Base-by-base conservation (phyloP, 1,140 invertebrate species). In the Chelonus insularis region DNA sequence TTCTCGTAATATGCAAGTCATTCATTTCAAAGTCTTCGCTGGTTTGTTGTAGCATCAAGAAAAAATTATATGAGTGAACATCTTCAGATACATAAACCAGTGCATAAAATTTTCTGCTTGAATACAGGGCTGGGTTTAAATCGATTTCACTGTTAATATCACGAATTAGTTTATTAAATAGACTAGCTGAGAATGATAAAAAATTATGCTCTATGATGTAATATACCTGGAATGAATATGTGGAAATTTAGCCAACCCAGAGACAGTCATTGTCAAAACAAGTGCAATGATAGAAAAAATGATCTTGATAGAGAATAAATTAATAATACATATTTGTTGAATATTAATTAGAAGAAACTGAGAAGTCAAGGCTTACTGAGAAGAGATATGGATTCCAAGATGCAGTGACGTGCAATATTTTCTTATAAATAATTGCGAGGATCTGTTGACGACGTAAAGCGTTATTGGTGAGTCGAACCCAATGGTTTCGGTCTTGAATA, bases 391-490 rank as follows among this genome's bases (percentile, higher is more conserved):
- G 37, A 18, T 58, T 68, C 67, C 67, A 65, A 6, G 65, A 54
- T 1, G 65, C 60, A 21, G 11, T 11, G 14, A 69, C 43, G 20
- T 70, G 69, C 1, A 70, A 18, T 12, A 57, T 45, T 60, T 70
- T 70, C 45, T 68, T 68, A 7, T 60, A 69, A 2, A 70, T 41
- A 57, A 70, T 69, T 9, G 61, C 63, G 7, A 50, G 0, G 32
- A 69, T 25, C 50, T 70, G 69, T 16, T 70, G 69, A 2, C 45
- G 45, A 12, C 56, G 29, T 50, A 69, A 43, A 39, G 14, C n/a
- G 1, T 36, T 4, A 4, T 41, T 52, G 1, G 52, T 45, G 11
- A 64, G 18, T 41, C 65, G 51, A 1, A n/a, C 34, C 67, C 69
- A 70, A n/a, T 56, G 5, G 51, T 66, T 62, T 64, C 62, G 34